Evolutionary conservation across 2,888 invertebrate genomes (phyloP), one percentile per base, ranked within the genome.

Genomic region (Polia nebulosa): DNA sequence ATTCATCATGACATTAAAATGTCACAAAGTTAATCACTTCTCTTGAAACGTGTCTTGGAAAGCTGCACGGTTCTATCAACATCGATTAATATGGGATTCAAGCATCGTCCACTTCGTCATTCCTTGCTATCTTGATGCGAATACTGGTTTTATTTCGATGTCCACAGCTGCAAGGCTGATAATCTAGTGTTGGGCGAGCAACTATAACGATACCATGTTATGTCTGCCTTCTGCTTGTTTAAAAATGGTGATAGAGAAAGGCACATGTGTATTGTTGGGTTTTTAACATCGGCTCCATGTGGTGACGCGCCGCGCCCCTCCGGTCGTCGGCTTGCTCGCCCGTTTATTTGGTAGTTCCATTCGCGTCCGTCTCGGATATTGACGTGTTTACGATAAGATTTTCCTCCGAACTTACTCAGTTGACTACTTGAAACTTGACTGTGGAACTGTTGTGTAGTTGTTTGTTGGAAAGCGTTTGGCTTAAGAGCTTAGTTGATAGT

Each of bases 291-390:
- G 67, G 66, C 80, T 89, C 87, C 92, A 91, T 91, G 92, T 93
- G 93, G 89, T 84, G 89, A 85, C 85, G 85, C 85, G 80, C 82
- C 85, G 84, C 90, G 90, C 92, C 90, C 90, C 91, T 87, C 88
- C 90, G 87, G 81, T 86, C 88, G 87, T 86, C 88, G 88, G 85
- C 83, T 64, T 87, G 83, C 76, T 80, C 81, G 80, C 81, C 85
- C 85, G 90, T 89, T 89, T 89, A 87, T 91, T 91, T 83, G 86
- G 87, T 90, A 93, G 95, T 94, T 84, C 82, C 91, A 90, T 89
- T 88, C 91, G 92, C 87, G 91, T 87, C 87, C 82, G 89, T 87
- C 86, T 85, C 85, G 87, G 81, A 84, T 86, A 84, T 86, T 84
- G 91, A 92, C 94, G 94, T 88, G 89, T 88, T 78, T 80, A 80